These are phyloP conservation scores for Chrysodeixis includens DNA, from an alignment of 2,888 invertebrate species.

Conservation along the genomic window DNA sequence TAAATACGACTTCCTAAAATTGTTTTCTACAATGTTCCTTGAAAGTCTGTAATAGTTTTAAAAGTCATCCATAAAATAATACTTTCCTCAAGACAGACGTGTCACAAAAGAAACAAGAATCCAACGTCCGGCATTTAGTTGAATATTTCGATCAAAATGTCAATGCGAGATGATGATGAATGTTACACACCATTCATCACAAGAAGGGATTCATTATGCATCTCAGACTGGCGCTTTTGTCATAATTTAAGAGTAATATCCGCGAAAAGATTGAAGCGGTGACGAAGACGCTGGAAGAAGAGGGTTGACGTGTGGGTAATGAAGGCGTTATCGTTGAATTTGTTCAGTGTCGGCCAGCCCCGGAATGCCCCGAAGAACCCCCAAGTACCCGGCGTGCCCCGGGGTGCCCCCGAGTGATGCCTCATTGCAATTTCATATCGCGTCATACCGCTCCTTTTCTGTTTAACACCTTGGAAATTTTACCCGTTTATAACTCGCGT, in stretches of 20 bases:
- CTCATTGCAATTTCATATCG: constrained; percentile 76
- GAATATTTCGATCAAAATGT: constrained; percentile 63
- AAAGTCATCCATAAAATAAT: neutral
- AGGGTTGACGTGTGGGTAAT: constrained; percentile 87
- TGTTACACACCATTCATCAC: constrained; percentile 78
- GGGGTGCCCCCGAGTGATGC: constrained; percentile 39
- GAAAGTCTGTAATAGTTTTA: neutral
- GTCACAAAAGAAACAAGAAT: constrained; percentile 10
- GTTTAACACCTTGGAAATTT: constrained; percentile 59
- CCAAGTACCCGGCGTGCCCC: too few relatives aligned
- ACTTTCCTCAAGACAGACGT: neutral
- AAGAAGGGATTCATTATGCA: constrained; percentile 76
- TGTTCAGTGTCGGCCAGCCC: constrained; percentile 63
- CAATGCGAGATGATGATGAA: constrained; percentile 66
- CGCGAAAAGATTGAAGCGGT: constrained; percentile 85
- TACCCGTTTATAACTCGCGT: constrained; percentile 10
- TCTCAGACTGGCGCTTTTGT: constrained; percentile 78
- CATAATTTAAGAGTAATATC: constrained; percentile 87
- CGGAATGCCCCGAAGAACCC: too few relatives aligned
- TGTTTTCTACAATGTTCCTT: too few relatives aligned
- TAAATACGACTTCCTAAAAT: too few relatives aligned
- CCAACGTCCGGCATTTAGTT: constrained; percentile 29
- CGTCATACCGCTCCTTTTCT: constrained; percentile 67
- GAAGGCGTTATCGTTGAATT: constrained; percentile 83
- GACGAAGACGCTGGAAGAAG: constrained; percentile 81